Percentiles rank a stretch among this genome's conserved stretches.
phyloP scores from a whole-genome alignment of 2,888 invertebrate species.

The Drosophila kokeensis region DNA sequence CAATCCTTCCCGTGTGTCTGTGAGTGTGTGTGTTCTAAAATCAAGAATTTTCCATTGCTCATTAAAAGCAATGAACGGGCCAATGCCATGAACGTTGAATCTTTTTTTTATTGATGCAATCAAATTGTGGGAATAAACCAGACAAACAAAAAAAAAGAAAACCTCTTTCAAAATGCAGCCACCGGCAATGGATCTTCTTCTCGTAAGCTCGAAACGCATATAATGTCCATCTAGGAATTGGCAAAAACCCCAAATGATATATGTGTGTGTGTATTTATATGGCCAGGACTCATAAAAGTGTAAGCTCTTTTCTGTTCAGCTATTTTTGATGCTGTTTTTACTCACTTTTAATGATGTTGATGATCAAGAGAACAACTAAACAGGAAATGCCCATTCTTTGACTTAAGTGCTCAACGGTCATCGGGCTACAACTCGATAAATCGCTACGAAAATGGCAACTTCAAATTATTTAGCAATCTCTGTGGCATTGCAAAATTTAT shows the following conservation, averaged over 20 bases:
- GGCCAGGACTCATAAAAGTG: slow-evolving; percentile 69
- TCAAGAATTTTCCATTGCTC: slow-evolving; percentile 68
- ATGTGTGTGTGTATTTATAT: slow-evolving; percentile 47
- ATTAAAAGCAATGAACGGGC: slow-evolving; percentile 63
- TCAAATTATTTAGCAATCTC: slow-evolving; percentile 1
- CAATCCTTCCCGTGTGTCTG: slow-evolving; percentile 50
- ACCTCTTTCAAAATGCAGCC: slow-evolving; percentile 61
- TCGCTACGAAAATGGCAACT: slow-evolving; percentile 4
- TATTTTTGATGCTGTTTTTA: slow-evolving; percentile 26
- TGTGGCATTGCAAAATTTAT: not conserved
- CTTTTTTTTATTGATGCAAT: slow-evolving; percentile 73
- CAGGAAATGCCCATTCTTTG: slow-evolving; percentile 67
- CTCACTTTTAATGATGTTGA: slow-evolving; percentile 56
- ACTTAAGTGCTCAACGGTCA: slow-evolving; percentile 44
- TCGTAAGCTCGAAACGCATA: slow-evolving; percentile 45
- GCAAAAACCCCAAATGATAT: slow-evolving; percentile 58
- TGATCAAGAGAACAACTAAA: slow-evolving; percentile 39
- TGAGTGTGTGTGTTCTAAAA: slow-evolving; percentile 47
- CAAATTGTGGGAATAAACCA: slow-evolving; percentile 60
- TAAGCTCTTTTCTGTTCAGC: slow-evolving; percentile 34
- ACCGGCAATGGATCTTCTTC: slow-evolving; percentile 68
- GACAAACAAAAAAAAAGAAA: slow-evolving; percentile 16
- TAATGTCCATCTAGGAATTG: slow-evolving; percentile 58
- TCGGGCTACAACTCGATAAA: slow-evolving; percentile 10
- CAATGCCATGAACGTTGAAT: slow-evolving; percentile 45